Evolutionary conservation across 2,797 vertebrate species (phyloP).

Genomic region (Lemur catta): DNA sequence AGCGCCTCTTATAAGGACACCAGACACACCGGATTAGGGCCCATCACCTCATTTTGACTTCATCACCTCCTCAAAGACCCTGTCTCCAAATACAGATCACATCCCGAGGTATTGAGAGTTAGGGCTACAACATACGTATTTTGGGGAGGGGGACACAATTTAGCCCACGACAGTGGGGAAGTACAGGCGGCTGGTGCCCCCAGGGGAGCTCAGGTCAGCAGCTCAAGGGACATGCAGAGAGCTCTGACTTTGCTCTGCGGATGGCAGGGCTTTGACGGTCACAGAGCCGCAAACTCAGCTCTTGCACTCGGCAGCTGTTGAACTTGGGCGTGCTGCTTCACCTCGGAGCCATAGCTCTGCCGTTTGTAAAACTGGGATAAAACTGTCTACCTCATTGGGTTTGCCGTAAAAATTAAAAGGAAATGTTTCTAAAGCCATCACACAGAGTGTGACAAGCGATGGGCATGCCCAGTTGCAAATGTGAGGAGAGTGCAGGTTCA

Average conservation of each 20-base stretch:
- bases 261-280: not conserved
- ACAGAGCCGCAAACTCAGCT: too few relatives aligned
- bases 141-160: not conserved
- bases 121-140: not conserved
- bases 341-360: too few relatives aligned
- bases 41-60: not conserved
- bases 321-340: not conserved
- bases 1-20: not conserved
- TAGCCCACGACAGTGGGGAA: not conserved
- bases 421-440: not conserved
- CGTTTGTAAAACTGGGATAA: not conserved
- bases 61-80: not conserved
- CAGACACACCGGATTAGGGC: not conserved
- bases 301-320: too few relatives aligned
- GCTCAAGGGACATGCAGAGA: not conserved
- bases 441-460: not conserved
- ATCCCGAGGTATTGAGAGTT: not conserved
- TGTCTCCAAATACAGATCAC: not conserved
- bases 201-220: not conserved
- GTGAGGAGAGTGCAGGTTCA: not conserved
- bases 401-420: not conserved
- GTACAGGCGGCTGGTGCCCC: not conserved
- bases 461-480: not conserved
- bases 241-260: not conserved
- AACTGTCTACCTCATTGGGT: not conserved